Evolutionary conservation across 2,797 vertebrate genomes (phyloP).

Genomic region (Bovichtus diacanthus): DNA sequence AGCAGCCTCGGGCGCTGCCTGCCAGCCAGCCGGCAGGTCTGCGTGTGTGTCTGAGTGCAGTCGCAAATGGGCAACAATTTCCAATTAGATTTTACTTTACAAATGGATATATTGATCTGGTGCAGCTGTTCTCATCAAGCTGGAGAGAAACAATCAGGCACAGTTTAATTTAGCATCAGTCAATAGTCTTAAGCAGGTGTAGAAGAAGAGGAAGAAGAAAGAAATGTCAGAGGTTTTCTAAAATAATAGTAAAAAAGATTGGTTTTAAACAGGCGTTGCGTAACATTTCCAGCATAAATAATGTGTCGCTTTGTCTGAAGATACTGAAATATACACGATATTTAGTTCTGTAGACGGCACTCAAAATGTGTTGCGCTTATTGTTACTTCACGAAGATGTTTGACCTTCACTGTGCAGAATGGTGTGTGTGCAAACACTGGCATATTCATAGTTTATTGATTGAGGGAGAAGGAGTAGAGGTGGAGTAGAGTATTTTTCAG

Average conservation of each 20-base stretch:
- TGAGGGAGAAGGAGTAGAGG: neutral
- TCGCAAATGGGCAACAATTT: conserved; percentile 70
- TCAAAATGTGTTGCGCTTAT: neutral
- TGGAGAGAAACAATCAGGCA: conserved; percentile 66
- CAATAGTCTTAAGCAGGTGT: conserved; percentile 44
- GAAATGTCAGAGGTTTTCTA: conserved; percentile 38
- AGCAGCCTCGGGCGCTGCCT: conserved; percentile 43
- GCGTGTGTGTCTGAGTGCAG: conserved; percentile 33
- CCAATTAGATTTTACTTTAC: conserved; percentile 77
- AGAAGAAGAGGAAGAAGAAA: conserved; percentile 15
- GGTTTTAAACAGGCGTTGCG: neutral
- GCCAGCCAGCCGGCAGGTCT: conserved; percentile 17
- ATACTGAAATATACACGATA: neutral
- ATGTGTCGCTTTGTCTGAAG: conserved; percentile 4
- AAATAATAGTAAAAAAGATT: neutral
- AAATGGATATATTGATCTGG: conserved; percentile 76
- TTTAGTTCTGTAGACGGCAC: neutral
- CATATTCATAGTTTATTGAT: neutral
- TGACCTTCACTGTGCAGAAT: neutral
- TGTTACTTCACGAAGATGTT: neutral
- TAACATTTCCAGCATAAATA: neutral
- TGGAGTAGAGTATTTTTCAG: neutral
- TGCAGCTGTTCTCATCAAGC: conserved; percentile 72
- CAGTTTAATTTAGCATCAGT: conserved; percentile 65
- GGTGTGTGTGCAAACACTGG: neutral